These are phyloP conservation scores for Drosophila falleni DNA, from an alignment of 2,888 invertebrate species.

Conservation along the genomic window DNA sequence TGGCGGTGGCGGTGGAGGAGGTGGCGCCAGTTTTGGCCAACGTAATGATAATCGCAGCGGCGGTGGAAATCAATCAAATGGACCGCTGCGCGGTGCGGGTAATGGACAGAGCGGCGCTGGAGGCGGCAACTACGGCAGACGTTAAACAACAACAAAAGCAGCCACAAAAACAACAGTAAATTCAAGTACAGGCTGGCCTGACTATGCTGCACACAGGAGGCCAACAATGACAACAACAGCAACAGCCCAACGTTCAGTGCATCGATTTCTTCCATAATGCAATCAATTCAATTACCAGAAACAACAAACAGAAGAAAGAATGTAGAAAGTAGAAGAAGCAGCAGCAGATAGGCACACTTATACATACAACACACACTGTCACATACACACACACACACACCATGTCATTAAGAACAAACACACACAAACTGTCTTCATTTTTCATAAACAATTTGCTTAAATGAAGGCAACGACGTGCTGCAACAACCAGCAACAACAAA, in stretches of 20 bases:
- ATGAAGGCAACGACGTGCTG: constrained; percentile 35
- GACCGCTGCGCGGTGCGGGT: constrained; percentile 83
- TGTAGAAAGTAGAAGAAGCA: neutral
- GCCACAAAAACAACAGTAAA: constrained; percentile 41
- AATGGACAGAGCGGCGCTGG: constrained; percentile 79
- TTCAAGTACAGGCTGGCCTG: constrained; percentile 58
- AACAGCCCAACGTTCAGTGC: constrained; percentile 72
- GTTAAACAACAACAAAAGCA: constrained; percentile 76
- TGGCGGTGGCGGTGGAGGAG: constrained; percentile 42
- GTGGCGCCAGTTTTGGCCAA: constrained; percentile 83
- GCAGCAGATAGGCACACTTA: constrained; percentile 13
- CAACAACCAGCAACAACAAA: constrained; percentile 4
- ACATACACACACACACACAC: constrained; percentile 12
- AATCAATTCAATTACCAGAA: constrained; percentile 58
- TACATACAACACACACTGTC: constrained; percentile 12
- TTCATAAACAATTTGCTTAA: constrained; percentile 33
- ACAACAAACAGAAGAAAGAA: neutral
- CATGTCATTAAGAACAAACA: neutral
- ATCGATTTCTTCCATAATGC: constrained; percentile 75
- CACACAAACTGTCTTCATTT: constrained; percentile 24
- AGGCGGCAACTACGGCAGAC: constrained; percentile 83
- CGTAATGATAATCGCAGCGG: constrained; percentile 84
- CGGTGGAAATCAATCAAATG: constrained; percentile 75
- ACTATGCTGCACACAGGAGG: constrained; percentile 17
- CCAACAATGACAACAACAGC: constrained; percentile 39